A percentile compares a stretch with the other conserved stretches of the same genome.
phyloP scores from a whole-genome alignment of 2,113 vertebrate genomes.

The Passer domesticus region DNA sequence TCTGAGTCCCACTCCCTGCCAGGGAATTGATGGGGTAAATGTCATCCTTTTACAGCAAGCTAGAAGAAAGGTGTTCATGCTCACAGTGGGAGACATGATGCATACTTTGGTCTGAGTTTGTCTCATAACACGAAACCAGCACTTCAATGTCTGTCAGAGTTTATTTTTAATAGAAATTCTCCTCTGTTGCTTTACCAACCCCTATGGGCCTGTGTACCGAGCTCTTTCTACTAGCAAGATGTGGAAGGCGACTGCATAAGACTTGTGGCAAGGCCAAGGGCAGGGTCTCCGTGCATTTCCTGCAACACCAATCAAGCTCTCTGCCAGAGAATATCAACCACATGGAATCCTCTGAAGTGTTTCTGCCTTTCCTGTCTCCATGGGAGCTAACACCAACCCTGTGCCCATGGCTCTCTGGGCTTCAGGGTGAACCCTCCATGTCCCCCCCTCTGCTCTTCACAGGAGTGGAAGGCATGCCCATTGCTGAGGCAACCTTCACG shows the following conservation, averaged over 20 bases:
- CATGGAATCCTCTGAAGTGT: accelerated
- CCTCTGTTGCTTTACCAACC: neutral
- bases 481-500: neutral
- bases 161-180: neutral
- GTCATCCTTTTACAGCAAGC: neutral
- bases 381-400: accelerated
- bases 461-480: neutral
- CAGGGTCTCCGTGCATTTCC: neutral
- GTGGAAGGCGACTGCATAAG: neutral
- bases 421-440: neutral
- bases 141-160: neutral
- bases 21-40: neutral
- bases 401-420: neutral
- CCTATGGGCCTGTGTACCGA: accelerated
- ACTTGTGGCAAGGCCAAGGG: neutral
- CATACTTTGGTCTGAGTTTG: neutral
- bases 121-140: neutral
- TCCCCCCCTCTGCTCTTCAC: neutral
- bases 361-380: neutral
- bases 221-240: neutral
- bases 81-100: neutral
- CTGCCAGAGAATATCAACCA: neutral
- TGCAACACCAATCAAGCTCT: accelerated
- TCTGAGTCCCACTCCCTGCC: neutral
- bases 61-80: neutral